A percentile compares a stretch with the other conserved stretches of the same genome.
Conservation (phyloP, 1,140 invertebrate genomes). For the Triops longicaudatus region DNA sequence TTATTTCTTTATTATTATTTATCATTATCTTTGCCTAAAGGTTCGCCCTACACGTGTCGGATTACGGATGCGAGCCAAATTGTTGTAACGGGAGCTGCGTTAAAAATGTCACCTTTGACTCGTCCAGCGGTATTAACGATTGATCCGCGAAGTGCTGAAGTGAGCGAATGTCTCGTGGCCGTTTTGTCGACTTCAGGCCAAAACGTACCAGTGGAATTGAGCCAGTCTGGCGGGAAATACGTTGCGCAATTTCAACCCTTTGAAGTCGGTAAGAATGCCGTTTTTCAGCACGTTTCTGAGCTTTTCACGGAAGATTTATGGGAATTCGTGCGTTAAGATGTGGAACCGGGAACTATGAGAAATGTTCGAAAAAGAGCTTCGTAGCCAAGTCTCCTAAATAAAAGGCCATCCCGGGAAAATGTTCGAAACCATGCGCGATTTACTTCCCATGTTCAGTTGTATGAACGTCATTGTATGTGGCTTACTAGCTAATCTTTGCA, state of each 20-base stretch:
- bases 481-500: too few species aligned
- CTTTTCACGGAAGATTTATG: not conserved
- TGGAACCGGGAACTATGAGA: too few species aligned
- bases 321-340: too few species aligned
- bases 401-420: too few species aligned
- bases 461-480: too few species aligned
- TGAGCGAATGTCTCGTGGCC: slow-evolving; percentile 52
- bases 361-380: too few species aligned
- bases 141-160: slow-evolving; percentile 46
- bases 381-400: too few species aligned
- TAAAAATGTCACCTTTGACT: slow-evolving; percentile 54
- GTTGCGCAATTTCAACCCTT: slow-evolving; percentile 67
- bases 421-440: too few species aligned
- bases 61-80: slow-evolving; percentile 57
- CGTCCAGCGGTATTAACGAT: slow-evolving; percentile 50
- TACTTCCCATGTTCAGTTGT: too few species aligned
- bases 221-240: slow-evolving; percentile 48
- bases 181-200: slow-evolving; percentile 69
- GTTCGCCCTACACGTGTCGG: slow-evolving; percentile 79
- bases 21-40: too few species aligned
- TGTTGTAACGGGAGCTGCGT: slow-evolving; percentile 48
- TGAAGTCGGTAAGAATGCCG: slow-evolving; percentile 54
- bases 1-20: slow-evolving; percentile 4
- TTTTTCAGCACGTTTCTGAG: not conserved
- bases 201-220: slow-evolving; percentile 53